Percentiles rank a stretch among this genome's conserved stretches.
Evolutionary conservation across 1,140 invertebrate species (phyloP).

Genomic region (Laodelphax striatellus): DNA sequence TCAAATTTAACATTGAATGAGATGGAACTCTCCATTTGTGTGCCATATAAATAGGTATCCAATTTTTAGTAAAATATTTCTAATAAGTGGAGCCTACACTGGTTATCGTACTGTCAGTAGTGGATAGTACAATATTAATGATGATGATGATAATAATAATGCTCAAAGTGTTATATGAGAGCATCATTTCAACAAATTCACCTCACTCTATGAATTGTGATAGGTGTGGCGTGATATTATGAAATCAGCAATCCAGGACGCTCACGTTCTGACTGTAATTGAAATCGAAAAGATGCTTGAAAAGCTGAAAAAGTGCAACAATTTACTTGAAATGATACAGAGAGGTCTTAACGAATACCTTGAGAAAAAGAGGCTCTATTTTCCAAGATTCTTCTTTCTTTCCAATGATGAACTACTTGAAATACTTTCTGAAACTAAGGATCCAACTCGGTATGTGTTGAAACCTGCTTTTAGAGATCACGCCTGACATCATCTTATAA

Average conservation of each 20-base stretch:
- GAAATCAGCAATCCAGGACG: slow-evolving; percentile 67
- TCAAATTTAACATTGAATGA: no score
- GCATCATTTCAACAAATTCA: background rate
- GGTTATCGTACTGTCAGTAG: no score
- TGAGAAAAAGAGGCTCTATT: slow-evolving; percentile 90
- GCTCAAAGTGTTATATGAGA: no score
- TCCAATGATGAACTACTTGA: slow-evolving; percentile 94
- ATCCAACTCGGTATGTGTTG: slow-evolving; percentile 63
- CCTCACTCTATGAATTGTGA: background rate
- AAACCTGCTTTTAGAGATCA: no score
- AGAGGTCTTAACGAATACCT: slow-evolving; percentile 88
- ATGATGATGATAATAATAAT: no score
- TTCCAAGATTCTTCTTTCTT: slow-evolving; percentile 93
- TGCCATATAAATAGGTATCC: no score
- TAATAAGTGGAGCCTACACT: no score
- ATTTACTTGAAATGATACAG: slow-evolving; percentile 76
- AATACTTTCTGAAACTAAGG: slow-evolving; percentile 93
- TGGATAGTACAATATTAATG: no score
- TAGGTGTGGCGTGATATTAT: slow-evolving; percentile 89
- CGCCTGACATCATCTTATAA: no score
- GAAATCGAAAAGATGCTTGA: slow-evolving; percentile 91
- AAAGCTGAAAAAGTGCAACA: slow-evolving; percentile 78
- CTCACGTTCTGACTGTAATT: slow-evolving; percentile 71
- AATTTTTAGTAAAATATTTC: no score
- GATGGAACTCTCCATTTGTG: no score